These are phyloP conservation scores for Brachyhypopomus gauderio DNA, from an alignment of 2,113 vertebrate species.

Conservation along the genomic window DNA sequence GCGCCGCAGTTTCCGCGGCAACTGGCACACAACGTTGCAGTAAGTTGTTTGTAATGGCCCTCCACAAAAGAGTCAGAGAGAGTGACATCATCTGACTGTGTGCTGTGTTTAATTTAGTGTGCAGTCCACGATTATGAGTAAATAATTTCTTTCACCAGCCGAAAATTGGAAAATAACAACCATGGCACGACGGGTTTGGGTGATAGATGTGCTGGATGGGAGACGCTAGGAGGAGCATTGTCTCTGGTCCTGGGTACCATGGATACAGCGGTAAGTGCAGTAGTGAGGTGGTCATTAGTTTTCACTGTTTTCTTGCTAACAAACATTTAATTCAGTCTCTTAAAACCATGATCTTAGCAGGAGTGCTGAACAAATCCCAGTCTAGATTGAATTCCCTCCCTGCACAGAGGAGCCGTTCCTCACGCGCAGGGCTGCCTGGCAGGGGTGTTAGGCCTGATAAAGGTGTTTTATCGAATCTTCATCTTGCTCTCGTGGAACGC, in stretches of 20 bases:
- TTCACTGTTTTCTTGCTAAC: no score
- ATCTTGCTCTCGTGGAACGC: no score
- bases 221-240: constrained; percentile 47
- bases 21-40: constrained; percentile 11
- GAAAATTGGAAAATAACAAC: constrained; percentile 63
- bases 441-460: no score
- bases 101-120: constrained; percentile 48
- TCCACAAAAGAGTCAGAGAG: constrained; percentile 28
- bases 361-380: no score
- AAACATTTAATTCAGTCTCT: no score
- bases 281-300: not conserved
- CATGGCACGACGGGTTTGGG: constrained; percentile 52
- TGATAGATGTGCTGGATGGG: constrained; percentile 58
- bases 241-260: constrained; percentile 24
- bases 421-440: no score
- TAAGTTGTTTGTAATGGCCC: constrained; percentile 40
- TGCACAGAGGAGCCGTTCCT: no score
- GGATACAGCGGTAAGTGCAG: not conserved
- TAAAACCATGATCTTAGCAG: no score
- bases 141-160: constrained; percentile 59
- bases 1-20: constrained; percentile 21
- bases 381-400: no score
- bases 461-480: no score
- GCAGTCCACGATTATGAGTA: constrained; percentile 52
- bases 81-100: constrained; percentile 45